phyloP scores from a whole-genome alignment of 2,888 invertebrate genomes.

The Sphaerophoria rueppellii region DNA sequence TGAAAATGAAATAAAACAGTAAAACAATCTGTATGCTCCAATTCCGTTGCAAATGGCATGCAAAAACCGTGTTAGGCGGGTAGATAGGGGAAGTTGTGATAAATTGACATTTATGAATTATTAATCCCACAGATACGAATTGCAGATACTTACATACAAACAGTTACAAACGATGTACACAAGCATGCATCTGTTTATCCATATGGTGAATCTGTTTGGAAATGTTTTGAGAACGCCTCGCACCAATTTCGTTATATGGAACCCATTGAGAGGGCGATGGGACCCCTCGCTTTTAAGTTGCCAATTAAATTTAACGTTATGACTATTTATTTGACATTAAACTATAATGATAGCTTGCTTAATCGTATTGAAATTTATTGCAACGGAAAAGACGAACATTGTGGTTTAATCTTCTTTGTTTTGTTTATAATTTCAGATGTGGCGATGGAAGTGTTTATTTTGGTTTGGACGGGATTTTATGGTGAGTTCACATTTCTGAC shows the following conservation, averaged over 20 bases:
- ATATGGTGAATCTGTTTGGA: slow-evolving; percentile 23
- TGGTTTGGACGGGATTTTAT: no score
- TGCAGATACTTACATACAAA: neutral
- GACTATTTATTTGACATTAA: slow-evolving; percentile 69
- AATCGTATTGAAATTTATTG: slow-evolving; percentile 48
- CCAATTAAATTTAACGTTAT: slow-evolving; percentile 62
- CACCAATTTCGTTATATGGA: neutral
- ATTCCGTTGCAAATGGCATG: slow-evolving; percentile 58
- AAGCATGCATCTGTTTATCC: slow-evolving; percentile 20
- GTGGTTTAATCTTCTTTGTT: slow-evolving; percentile 1
- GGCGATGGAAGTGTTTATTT: slow-evolving; percentile 12
- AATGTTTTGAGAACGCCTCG: slow-evolving; percentile 11
- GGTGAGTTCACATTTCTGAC: no score
- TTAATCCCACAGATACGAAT: slow-evolving; percentile 54
- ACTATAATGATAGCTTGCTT: slow-evolving; percentile 51
- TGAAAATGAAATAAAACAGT: slow-evolving; percentile 28
- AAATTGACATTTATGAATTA: slow-evolving; percentile 68
- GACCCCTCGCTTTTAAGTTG: slow-evolving; percentile 1
- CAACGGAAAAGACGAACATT: neutral
- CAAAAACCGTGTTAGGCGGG: slow-evolving; percentile 29
- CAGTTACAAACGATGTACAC: neutral
- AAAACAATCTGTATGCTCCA: slow-evolving; percentile 61
- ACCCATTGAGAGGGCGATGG: neutral
- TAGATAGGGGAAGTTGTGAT: slow-evolving; percentile 34
- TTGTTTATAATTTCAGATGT: slow-evolving; percentile 53